Base-by-base conservation (phyloP, 2,797 vertebrate genomes). In the Anguilla obscura region DNA sequence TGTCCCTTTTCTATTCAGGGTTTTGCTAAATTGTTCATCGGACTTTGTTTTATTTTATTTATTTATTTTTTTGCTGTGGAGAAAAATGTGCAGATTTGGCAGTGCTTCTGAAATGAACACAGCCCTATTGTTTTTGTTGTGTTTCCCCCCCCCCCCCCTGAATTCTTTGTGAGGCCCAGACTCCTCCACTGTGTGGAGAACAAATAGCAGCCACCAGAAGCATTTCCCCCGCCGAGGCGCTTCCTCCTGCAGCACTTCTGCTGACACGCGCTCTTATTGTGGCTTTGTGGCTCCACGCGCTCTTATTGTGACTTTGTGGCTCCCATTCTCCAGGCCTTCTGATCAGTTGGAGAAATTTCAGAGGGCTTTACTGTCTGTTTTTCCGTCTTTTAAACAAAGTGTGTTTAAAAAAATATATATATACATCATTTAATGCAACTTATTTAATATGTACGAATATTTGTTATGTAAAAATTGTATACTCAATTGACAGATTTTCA, bases 101-200 rank as follows among this genome's bases (percentile, higher is more conserved):
- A 69, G 30, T 9, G 36, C 21, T 21, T 36, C 45, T 54, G 48
- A 45, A 60, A 76, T 45, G 71, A 85, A 76, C 84, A 80, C 54
- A 85, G 84, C 33, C n/a, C 50, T 85, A 85, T 85, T 80, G 87
- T 84, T 54, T 88, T 60, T 66, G 69, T 74, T 50, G 76, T 80
- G 40, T 48, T 48, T 30, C 80, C 85, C 79, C n/a, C 7, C 2
- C 2, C 14, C 21, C 14, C 60, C 21, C 14, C 60, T n/a, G 48
- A 76, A 58, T 79, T 76, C 84, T 85, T 60, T 50, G 30, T 60
- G 24, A 40, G n/a, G 87, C 63, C 36, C 69, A 58, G 69, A 21
- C 84, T 63, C 69, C 84, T 85, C 33, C 84, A 30, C 84, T 6
- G 54, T 45, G 10, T 52, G 54, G 83, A 85, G 84, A 83, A 76